Conservation (phyloP, 2,797 vertebrate genomes). For the Parauchenoglanis ngamensis region DNA sequence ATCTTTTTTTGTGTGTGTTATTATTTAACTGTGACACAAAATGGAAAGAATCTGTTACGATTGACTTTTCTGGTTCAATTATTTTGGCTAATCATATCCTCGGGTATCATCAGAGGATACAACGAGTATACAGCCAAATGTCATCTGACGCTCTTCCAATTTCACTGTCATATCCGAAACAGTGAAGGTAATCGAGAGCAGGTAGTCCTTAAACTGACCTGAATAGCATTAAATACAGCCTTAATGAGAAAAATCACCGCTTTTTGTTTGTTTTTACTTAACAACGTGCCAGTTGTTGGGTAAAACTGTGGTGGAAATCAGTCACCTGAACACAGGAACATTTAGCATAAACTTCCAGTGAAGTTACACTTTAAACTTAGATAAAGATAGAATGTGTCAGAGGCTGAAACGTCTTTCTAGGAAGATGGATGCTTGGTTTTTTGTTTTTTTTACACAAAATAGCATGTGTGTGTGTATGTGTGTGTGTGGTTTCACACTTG, state of each 20-base stretch:
- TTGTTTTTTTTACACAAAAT: constrained; percentile 16
- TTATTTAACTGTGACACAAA: constrained; percentile 5
- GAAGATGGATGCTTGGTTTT: constrained; percentile 35
- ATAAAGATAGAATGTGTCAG: constrained; percentile 53
- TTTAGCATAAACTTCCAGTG: constrained; percentile 9
- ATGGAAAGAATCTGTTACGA: constrained; percentile 27
- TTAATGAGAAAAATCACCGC: not conserved
- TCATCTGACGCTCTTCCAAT: constrained; percentile 7
- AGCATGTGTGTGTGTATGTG: constrained; percentile 14
- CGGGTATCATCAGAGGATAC: not conserved
- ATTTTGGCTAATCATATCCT: constrained; percentile 1
- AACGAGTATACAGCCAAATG: not conserved
- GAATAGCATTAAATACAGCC: not conserved
- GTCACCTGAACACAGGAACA: not conserved
- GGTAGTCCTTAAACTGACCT: constrained; percentile 3
- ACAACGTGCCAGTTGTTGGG: constrained; percentile 21
- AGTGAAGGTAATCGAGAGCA: constrained; percentile 12
- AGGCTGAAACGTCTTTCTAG: constrained; percentile 51
- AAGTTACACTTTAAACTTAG: constrained; percentile 49
- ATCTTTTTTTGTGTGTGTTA: not conserved
- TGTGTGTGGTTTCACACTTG: constrained; percentile 49
- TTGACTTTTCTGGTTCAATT: not conserved
- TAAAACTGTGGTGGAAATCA: not conserved
- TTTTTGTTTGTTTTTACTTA: not conserved
- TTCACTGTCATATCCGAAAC: not conserved